These are phyloP conservation scores for Sinonovacula constricta DNA, from an alignment of 1,140 invertebrate genomes.

Conservation along the genomic window DNA sequence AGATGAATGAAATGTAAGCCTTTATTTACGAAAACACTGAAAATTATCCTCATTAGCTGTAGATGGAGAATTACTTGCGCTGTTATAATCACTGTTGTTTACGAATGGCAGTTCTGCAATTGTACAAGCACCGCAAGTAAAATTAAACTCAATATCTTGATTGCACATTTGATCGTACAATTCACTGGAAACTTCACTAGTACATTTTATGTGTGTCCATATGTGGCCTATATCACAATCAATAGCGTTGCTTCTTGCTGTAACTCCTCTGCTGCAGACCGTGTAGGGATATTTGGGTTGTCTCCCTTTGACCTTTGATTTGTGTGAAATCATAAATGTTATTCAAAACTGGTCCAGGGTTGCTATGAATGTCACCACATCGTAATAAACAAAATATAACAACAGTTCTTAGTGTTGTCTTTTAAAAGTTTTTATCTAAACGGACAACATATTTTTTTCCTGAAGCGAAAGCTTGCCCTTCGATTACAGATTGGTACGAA, in stretches of 20 bases:
- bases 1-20: slow-evolving; percentile 22
- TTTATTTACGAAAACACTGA: slow-evolving; percentile 5
- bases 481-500: slow-evolving; percentile 1
- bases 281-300: not conserved
- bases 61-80: not conserved
- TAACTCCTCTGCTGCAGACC: not conserved
- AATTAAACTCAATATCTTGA: not conserved
- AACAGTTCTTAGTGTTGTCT: not conserved
- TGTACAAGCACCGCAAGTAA: not conserved
- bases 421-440: not conserved
- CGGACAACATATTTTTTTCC: not conserved
- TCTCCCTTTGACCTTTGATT: not conserved
- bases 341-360: not conserved
- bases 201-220: not conserved
- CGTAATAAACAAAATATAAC: not conserved
- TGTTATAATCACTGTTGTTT: not conserved
- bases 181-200: not conserved
- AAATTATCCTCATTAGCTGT: not conserved
- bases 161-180: not conserved
- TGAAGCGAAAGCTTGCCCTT: not conserved
- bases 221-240: not conserved
- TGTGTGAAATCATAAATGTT: not conserved
- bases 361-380: not conserved
- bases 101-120: not conserved
- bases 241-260: not conserved